Base-by-base conservation (phyloP, 2,888 invertebrate genomes). In the Gortyna flavago region DNA sequence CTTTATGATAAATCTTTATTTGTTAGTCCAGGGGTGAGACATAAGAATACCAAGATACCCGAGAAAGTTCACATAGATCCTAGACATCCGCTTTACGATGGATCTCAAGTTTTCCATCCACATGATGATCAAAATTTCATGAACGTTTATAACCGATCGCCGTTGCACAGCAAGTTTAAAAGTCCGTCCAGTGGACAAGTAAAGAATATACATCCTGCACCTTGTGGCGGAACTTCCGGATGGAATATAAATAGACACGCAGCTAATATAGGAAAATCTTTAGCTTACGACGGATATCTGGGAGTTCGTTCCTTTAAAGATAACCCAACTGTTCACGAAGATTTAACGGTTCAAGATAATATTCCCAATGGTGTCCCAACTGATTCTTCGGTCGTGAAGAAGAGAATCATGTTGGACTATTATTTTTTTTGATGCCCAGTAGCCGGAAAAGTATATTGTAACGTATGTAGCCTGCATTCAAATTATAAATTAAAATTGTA, bases 111-210 rank as follows among this genome's bases (percentile, higher is more conserved):
- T 35, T 35, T 35, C 5, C 35, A 35, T 6, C 35, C 44, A 7
- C 35, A 35, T 25, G 35, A 25, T 32, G 11, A 57, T 32, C 41
- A 32, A 13, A 73, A 32, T 32, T 29, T n/a, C 21, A 44, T 41
- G 5, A 8, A 21, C 1, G 2, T 11, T 29, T 35, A 35, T 35
- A 35, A 35, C 35, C 35, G 35, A 35, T 41, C 21, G n/a, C 73
- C 32, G 18, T 18, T 18, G 13, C 13, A n/a, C 35, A 68, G 18
- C 18, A 71, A 44, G n/a, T 74, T 71, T 48, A 59, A n/a, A 72
- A 65, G 11, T 5, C 72, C 65, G 5, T 16, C 38, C 21, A 41
- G 5, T n/a, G 72, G 5, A 21, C 9, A 72, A 25, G 44, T 44
- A 44, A 18, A 25, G 29, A 73, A 41, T 38, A 25, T 1, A 29